Conservation (phyloP, 2,888 invertebrate species). For the Clostera curtula region DNA sequence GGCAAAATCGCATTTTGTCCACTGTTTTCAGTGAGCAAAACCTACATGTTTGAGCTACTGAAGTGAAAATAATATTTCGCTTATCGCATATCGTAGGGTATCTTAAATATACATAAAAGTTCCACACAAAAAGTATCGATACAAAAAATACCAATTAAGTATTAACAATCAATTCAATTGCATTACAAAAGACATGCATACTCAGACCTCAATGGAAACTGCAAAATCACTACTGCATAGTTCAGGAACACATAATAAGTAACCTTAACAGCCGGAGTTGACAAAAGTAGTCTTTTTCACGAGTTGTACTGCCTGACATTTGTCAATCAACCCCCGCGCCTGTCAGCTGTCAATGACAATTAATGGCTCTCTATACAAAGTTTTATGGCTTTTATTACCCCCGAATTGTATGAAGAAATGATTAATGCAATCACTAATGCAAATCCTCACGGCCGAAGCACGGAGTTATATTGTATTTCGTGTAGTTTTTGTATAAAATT, state of each 20-base stretch:
- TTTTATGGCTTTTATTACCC: constrained; percentile 66
- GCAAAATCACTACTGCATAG: constrained; percentile 25
- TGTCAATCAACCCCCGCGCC: constrained; percentile 67
- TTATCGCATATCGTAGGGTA: too few species aligned
- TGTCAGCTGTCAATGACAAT: constrained; percentile 73
- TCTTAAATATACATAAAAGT: too few species aligned
- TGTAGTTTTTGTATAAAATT: constrained; percentile 58
- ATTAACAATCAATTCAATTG: background rate
- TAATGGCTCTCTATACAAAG: constrained; percentile 67
- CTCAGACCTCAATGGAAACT: constrained; percentile 22
- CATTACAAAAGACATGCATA: too few species aligned
- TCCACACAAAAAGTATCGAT: too few species aligned
- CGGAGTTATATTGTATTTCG: constrained; percentile 47
- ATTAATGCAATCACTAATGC: constrained; percentile 74
- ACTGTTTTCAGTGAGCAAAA: too few species aligned
- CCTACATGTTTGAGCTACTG: too few species aligned
- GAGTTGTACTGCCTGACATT: constrained; percentile 53
- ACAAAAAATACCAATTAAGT: too few species aligned
- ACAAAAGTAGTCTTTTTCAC: constrained; percentile 26
- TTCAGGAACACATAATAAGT: background rate
- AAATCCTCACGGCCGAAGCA: constrained; percentile 59
- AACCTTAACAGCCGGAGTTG: constrained; percentile 23
- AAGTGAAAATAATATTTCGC: too few species aligned
- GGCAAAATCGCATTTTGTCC: too few species aligned
- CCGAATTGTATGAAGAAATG: constrained; percentile 60